Conservation (phyloP, 2,888 invertebrate genomes). For the Hirtodrosophila histrioides region DNA sequence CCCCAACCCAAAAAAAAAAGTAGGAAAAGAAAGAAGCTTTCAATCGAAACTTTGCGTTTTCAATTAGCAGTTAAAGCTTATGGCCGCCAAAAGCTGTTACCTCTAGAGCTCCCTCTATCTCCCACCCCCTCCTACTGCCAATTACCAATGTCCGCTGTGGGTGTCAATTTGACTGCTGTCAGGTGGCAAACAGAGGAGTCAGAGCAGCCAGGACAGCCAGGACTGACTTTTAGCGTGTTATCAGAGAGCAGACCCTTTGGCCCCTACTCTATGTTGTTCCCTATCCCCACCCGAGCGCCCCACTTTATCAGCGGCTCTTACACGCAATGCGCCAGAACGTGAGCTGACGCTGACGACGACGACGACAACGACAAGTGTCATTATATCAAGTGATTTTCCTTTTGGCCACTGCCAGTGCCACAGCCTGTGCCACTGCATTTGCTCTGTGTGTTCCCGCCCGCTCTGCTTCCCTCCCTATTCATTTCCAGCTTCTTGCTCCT, state of each 20-base stretch:
- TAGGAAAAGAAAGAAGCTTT: not conserved
- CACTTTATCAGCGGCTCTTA: constrained; percentile 13
- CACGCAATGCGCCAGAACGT: constrained; percentile 58
- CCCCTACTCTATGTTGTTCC: too few relatives aligned
- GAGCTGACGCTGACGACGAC: constrained; percentile 10
- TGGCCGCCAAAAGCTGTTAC: constrained; percentile 15
- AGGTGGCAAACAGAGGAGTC: not conserved
- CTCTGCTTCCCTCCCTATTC: constrained; percentile 1
- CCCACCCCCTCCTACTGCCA: too few relatives aligned
- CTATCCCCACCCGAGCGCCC: not conserved
- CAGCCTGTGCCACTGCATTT: constrained; percentile 14
- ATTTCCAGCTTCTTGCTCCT: not conserved
- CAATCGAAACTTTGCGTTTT: constrained; percentile 32
- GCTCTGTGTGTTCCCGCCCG: not conserved
- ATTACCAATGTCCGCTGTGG: not conserved
- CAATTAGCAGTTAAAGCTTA: constrained; percentile 73
- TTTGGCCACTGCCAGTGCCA: constrained; percentile 52
- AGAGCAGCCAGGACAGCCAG: too few relatives aligned
- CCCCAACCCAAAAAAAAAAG: too few relatives aligned
- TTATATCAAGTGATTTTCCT: constrained; percentile 77
- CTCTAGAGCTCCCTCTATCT: too few relatives aligned
- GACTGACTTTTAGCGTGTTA: too few relatives aligned
- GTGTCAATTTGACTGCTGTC: constrained; percentile 6
- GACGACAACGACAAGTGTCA: constrained; percentile 71
- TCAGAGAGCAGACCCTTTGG: too few relatives aligned